phyloP scores from a whole-genome alignment of 2,113 vertebrate genomes.

The Melanerpes aurifrons region DNA sequence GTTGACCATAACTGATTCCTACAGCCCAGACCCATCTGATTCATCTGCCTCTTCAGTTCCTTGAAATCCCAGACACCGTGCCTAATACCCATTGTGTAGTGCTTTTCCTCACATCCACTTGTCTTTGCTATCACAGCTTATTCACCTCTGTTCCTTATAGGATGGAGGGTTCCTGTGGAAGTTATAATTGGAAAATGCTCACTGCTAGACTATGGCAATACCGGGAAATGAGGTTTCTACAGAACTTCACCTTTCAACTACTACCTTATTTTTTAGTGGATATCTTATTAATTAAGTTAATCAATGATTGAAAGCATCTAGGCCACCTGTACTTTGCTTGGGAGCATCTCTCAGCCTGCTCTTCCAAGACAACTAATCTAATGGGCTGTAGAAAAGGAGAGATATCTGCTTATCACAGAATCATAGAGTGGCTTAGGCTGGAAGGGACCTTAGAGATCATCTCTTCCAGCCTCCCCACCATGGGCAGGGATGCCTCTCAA shows the following conservation, averaged over 20 bases:
- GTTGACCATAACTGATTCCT: background rate
- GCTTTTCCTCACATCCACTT: background rate
- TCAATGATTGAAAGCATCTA: background rate
- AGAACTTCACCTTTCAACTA: background rate
- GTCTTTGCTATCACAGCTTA: background rate
- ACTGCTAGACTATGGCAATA: background rate
- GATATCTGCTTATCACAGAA: background rate
- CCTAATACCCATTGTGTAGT: background rate
- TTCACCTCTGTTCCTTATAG: background rate
- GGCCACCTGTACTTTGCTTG: background rate
- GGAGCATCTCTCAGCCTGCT: background rate
- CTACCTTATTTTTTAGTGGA: background rate
- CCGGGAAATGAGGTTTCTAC: background rate
- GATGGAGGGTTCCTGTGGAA: background rate
- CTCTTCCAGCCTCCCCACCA: too few relatives aligned
- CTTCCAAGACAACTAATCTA: background rate
- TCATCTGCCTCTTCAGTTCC: background rate
- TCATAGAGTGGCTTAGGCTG: too few relatives aligned
- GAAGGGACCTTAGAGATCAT: too few relatives aligned
- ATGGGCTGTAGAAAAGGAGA: background rate
- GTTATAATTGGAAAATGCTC: background rate
- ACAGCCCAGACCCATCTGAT: background rate
- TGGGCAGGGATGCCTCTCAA: too few relatives aligned
- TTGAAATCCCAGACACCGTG: background rate
- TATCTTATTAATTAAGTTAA: background rate